Base-by-base conservation (phyloP, 2,888 invertebrate species). In the Lepidocyrtoides sp. region DNA sequence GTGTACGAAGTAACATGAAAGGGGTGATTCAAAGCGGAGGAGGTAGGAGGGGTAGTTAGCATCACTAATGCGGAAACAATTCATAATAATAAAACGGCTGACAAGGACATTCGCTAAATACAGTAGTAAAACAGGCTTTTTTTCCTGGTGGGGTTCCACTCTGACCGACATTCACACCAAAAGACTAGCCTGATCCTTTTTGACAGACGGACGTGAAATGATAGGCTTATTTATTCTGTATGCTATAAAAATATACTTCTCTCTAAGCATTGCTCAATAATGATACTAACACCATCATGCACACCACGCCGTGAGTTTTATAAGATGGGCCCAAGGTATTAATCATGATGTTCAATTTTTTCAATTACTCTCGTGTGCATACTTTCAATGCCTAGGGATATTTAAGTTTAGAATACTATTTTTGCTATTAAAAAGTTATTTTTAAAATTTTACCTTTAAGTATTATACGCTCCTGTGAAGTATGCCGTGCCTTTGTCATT, bases 181-280 rank as follows among this genome's bases (percentile, higher is more conserved):
- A 10, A 48, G 23, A 75, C 20, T 23, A 36, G 7, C 36, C 7
- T 48, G 44, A 75, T 48, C 48, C 23, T 12, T 23, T 26, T 75
- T 75, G 72, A 75, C 72, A 75, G 44, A 4, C 12, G 20, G 72
- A 75, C 72, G 41, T 32, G 66, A 66, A 29, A 75, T 26, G 48
- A 75, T 69, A 10, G 26, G 72, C 72, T 75, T 48, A 69, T 69
- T 69, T 36, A 36, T 7, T 54, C 17, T 48, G 12, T 48, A 12
- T 48, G 12, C 5, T 8, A 36, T 36, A 7, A 36, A 36, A 36
- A 36, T 36, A 36, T 54, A 0, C 17, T 54, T 17, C 51, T 54
- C 51, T 3, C 51, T 54, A 54, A 36, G 2, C 36, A n/a, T n/a
- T n/a, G n/a, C n/a, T n/a, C n/a, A n/a, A n/a, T n/a, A n/a, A n/a